Evolutionary conservation across 2,888 invertebrate genomes (phyloP).

Genomic region (Odontothrips loti): DNA sequence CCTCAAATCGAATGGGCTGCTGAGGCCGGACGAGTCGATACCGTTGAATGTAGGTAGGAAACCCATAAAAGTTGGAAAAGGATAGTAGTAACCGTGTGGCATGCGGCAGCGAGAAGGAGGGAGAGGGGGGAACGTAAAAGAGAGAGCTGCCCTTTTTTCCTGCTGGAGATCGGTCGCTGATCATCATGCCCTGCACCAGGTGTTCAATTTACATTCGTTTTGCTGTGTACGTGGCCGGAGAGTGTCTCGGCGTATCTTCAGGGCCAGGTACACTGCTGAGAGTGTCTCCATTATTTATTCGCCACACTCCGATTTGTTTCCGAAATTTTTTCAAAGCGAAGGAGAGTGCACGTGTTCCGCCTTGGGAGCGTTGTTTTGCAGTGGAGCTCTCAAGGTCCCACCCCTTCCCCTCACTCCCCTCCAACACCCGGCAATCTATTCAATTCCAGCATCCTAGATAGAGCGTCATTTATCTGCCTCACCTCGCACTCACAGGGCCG

Average conservation of each 20-base stretch:
- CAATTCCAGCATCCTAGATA: conserved; percentile 8
- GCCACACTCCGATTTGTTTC: no score
- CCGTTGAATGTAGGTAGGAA: neutral
- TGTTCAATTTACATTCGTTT: neutral
- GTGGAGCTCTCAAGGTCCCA: neutral
- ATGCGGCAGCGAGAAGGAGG: neutral
- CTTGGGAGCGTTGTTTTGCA: neutral
- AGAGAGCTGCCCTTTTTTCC: neutral
- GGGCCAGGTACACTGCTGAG: no score
- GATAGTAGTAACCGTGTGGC: no score
- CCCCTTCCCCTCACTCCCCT: neutral
- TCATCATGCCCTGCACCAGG: neutral
- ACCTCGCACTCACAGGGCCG: conserved; percentile 5
- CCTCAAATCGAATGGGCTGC: neutral
- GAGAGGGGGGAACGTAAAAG: neutral
- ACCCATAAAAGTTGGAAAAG: neutral
- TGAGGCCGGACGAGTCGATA: neutral
- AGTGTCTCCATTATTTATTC: no score
- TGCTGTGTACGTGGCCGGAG: no score
- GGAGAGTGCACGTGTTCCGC: no score
- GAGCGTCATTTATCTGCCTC: conserved; percentile 24
- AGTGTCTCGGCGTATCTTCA: no score
- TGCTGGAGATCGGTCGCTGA: neutral
- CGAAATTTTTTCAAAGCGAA: no score
- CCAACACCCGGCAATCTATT: conserved; percentile 16